phyloP scores from a whole-genome alignment of 2,797 vertebrate genomes.

The Graptemys geographica region DNA sequence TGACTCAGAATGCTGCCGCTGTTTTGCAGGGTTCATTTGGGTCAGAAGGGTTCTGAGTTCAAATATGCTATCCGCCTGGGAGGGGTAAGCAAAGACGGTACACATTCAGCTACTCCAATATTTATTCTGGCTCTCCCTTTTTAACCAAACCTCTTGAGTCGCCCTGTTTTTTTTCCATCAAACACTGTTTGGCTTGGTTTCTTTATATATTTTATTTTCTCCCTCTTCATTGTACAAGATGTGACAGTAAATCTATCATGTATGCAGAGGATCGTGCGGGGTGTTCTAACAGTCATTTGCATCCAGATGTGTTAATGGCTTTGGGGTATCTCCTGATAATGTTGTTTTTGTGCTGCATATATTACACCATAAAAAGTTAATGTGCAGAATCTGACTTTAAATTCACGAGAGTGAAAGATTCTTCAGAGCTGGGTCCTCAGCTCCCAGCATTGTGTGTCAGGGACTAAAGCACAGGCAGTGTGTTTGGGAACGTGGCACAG shows the following conservation, averaged over 20 bases:
- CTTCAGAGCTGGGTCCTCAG: neutral
- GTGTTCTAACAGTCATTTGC: conserved; percentile 22
- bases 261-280: neutral
- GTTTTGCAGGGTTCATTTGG: accelerated
- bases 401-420: neutral
- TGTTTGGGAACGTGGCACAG: neutral
- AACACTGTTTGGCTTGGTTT: neutral
- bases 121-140: neutral
- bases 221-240: conserved; percentile 46
- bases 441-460: neutral
- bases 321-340: conserved; percentile 37
- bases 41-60: neutral
- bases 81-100: conserved; percentile 13
- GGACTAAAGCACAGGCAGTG: accelerated
- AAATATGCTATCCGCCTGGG: neutral
- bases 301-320: conserved; percentile 44
- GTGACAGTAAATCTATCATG: conserved; percentile 29
- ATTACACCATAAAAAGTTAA: neutral
- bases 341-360: neutral
- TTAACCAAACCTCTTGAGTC: neutral
- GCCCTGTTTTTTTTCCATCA: neutral
- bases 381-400: neutral
- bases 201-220: conserved; percentile 36
- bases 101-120: neutral
- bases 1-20: neutral